These are phyloP conservation scores for Passer domesticus DNA, from an alignment of 2,113 vertebrate genomes.

Conservation along the genomic window DNA sequence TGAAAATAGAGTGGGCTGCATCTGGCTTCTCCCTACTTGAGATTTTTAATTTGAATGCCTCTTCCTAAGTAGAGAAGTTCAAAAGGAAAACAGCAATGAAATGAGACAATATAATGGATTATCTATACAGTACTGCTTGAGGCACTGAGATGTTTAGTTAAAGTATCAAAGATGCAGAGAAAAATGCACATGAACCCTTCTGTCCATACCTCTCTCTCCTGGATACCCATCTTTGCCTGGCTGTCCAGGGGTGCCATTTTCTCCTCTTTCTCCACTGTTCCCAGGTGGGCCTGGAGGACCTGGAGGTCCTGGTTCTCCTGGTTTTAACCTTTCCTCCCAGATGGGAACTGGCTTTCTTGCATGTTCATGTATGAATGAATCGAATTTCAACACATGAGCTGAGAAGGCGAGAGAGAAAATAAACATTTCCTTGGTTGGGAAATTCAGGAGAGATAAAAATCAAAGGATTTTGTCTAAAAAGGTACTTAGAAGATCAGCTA, in stretches of 20 bases:
- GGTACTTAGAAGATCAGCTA: background rate
- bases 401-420: background rate
- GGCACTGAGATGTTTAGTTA: background rate
- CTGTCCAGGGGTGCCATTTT: conserved; percentile 70
- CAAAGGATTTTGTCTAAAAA: background rate
- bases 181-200: background rate
- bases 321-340: conserved; percentile 77
- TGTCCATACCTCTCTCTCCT: conserved; percentile 82
- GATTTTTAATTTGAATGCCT: background rate
- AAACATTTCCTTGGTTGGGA: background rate
- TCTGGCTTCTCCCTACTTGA: background rate
- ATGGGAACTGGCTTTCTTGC: conserved; percentile 83
- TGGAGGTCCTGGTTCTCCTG: conserved; percentile 83
- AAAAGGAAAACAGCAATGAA: background rate
- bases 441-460: background rate
- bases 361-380: conserved; percentile 81
- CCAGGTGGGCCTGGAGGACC: conserved; percentile 75
- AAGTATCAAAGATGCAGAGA: background rate
- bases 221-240: conserved; percentile 76
- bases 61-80: background rate
- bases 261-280: conserved; percentile 74
- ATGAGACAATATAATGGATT: background rate
- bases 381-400: conserved; percentile 89
- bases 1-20: background rate
- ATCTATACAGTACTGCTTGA: background rate